A percentile compares a stretch with the other conserved stretches of the same genome.
Evolutionary conservation across 2,888 invertebrate species (phyloP).

Genomic region (Halictus ligatus): DNA sequence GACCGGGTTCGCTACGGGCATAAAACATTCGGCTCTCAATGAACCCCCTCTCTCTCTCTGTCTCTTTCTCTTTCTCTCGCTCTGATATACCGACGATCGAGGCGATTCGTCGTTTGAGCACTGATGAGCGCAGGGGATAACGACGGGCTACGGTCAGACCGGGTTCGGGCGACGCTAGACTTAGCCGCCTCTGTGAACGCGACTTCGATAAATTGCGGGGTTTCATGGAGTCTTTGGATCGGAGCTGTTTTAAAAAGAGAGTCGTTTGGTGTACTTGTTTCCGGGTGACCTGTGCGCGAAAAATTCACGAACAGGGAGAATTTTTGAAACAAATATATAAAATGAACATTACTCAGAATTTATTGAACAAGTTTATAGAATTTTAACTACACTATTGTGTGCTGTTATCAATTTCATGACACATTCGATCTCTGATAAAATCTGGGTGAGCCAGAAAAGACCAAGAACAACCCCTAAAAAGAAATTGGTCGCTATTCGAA

Average conservation of each 20-base stretch:
- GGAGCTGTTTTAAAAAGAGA: not conserved
- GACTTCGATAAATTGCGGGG: not conserved
- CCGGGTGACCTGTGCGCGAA: too few species aligned
- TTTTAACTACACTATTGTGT: too few species aligned
- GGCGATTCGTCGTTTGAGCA: not conserved
- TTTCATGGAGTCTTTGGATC: not conserved
- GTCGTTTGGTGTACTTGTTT: too few species aligned
- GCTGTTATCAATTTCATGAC: too few species aligned
- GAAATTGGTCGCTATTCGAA: too few species aligned
- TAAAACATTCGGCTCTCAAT: slow-evolving; percentile 46
- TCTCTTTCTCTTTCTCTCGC: not conserved
- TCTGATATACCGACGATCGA: not conserved
- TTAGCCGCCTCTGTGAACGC: not conserved
- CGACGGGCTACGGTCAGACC: not conserved
- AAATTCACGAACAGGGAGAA: too few species aligned
- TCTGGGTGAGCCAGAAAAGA: too few species aligned
- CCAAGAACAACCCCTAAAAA: too few species aligned
- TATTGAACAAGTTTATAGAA: too few species aligned
- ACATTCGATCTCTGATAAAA: too few species aligned
- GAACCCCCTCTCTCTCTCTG: slow-evolving; percentile 12
- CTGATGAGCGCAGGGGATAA: slow-evolving; percentile 12
- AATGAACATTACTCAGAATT: too few species aligned
- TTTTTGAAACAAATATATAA: too few species aligned
- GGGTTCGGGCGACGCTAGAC: not conserved
- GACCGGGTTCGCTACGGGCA: not conserved